Percentiles rank a stretch among this genome's conserved stretches.
phyloP scores from a whole-genome alignment of 1,140 invertebrate genomes.

The Samia ricini region DNA sequence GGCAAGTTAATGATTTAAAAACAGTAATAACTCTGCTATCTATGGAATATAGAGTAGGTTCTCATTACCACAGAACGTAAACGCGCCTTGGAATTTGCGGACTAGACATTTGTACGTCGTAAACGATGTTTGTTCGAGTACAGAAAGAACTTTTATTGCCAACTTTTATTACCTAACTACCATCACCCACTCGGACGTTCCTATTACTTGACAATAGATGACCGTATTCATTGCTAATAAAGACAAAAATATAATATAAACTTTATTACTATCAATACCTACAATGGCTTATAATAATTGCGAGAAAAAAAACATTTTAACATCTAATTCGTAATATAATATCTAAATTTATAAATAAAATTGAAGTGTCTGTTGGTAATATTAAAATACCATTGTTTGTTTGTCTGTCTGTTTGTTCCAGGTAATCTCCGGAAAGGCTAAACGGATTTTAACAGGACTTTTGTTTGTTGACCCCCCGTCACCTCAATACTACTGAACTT shows the following conservation, averaged over 20 bases:
- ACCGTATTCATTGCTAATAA: background rate
- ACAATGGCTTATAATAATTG: background rate
- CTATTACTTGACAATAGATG: background rate
- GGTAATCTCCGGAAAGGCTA: no score
- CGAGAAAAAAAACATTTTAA: background rate
- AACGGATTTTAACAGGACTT: no score
- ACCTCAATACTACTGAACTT: no score
- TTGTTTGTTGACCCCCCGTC: no score
- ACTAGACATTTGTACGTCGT: slow-evolving; percentile 1
- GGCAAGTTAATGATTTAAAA: no score
- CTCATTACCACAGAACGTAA: background rate
- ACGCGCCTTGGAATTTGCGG: background rate
- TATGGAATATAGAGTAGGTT: no score
- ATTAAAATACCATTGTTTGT: no score
- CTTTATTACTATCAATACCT: background rate
- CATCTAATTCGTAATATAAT: background rate
- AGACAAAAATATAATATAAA: background rate
- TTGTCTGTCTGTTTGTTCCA: no score
- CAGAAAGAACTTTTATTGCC: slow-evolving; percentile 6
- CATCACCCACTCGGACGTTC: background rate
- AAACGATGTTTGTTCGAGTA: slow-evolving; percentile 17
- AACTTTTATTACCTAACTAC: slow-evolving; percentile 7
- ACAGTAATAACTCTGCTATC: no score
- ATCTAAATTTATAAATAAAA: no score
- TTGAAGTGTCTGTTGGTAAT: no score